Conservation (phyloP, 1,140 invertebrate genomes). For the Antheraea mylitta region DNA sequence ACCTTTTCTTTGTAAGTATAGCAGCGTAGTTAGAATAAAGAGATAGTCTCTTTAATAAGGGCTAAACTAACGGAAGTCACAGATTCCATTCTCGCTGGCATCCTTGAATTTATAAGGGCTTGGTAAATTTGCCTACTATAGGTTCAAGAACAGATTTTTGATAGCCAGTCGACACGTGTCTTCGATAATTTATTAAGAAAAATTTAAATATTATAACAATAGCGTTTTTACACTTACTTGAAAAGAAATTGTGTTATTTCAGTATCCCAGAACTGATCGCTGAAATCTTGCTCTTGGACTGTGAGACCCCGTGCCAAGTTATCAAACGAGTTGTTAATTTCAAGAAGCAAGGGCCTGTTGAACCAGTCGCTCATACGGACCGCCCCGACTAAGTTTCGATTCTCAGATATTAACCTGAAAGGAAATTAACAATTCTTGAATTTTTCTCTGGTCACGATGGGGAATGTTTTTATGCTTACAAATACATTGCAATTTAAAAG, state of each 20-base stretch:
- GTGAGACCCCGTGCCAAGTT: slow-evolving; percentile 85
- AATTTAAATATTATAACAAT: neutral
- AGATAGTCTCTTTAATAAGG: no score
- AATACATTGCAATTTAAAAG: no score
- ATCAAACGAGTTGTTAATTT: slow-evolving; percentile 85
- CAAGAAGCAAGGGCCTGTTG: slow-evolving; percentile 84
- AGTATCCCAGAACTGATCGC: slow-evolving; percentile 85
- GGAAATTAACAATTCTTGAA: slow-evolving; percentile 12
- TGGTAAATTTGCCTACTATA: no score
- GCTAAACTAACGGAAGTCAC: no score
- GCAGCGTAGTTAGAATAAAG: no score
- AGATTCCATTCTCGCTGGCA: no score
- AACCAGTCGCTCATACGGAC: slow-evolving; percentile 89
- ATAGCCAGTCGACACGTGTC: no score
- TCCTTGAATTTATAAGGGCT: no score
- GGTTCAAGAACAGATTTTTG: no score
- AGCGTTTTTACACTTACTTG: slow-evolving; percentile 53
- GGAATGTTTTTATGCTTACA: no score
- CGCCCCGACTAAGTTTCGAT: slow-evolving; percentile 79
- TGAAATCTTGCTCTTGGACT: slow-evolving; percentile 85
- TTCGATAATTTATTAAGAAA: neutral
- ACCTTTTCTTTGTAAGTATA: no score
- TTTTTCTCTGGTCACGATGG: no score
- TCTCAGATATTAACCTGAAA: slow-evolving; percentile 83
- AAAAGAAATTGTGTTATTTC: slow-evolving; percentile 91